Conservation (phyloP, 2,888 invertebrate species). For the Kryphioiulus occultus region DNA sequence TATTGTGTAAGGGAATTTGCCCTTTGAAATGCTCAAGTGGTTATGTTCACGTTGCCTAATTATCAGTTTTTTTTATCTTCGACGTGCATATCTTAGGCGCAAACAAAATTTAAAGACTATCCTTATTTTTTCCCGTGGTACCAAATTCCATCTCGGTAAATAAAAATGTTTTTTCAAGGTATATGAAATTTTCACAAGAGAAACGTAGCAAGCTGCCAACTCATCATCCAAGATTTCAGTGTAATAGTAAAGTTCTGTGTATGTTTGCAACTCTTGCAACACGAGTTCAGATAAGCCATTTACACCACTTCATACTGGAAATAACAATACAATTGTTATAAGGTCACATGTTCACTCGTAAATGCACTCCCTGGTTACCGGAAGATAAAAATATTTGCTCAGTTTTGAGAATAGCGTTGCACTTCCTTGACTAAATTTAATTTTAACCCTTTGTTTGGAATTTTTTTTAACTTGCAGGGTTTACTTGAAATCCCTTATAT, state of each 20-base stretch:
- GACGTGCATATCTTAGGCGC: not conserved
- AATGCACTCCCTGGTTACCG: not conserved
- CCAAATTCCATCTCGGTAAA: not conserved
- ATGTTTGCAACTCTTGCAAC: not conserved
- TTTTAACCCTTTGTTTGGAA: too few relatives aligned
- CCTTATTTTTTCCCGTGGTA: slow-evolving; percentile 1
- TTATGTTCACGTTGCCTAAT: slow-evolving; percentile 24
- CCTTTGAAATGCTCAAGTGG: slow-evolving; percentile 24
- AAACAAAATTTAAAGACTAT: not conserved
- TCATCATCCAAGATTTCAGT: not conserved
- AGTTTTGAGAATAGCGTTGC: not conserved
- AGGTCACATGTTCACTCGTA: not conserved
- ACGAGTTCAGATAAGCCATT: not conserved
- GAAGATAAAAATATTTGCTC: not conserved
- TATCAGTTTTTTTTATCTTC: slow-evolving; percentile 36
- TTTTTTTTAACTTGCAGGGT: too few relatives aligned
- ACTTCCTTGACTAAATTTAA: not conserved
- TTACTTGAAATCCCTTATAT: too few relatives aligned
- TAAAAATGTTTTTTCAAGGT: not conserved
- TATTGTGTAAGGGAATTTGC: slow-evolving; percentile 37
- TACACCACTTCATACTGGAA: not conserved
- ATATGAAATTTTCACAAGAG: not conserved
- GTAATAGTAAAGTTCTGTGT: not conserved
- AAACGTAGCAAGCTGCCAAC: not conserved
- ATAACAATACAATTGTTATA: not conserved